Percentiles rank a stretch among this genome's conserved stretches.
These are phyloP conservation scores for Oenanthe oenanthe DNA, from an alignment of 2,113 vertebrate species.

Conservation along the genomic window DNA sequence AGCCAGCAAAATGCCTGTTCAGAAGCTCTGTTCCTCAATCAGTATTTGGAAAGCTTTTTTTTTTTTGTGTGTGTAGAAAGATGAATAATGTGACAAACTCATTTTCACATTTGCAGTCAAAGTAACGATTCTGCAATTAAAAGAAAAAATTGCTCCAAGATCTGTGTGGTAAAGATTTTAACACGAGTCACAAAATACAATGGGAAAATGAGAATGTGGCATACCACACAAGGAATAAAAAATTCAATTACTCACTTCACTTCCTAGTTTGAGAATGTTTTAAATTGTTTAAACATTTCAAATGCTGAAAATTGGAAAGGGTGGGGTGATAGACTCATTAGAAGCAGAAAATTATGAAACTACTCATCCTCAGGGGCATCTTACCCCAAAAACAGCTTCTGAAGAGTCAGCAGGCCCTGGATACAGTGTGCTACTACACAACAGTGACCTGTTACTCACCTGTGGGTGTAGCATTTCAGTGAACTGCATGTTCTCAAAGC, in stretches of 20 bases:
- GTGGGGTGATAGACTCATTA: neutral
- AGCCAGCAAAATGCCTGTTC: neutral
- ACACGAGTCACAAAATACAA: neutral
- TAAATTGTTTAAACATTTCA: neutral
- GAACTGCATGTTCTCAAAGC: neutral
- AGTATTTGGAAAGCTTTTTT: neutral
- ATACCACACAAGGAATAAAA: neutral
- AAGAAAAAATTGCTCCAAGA: neutral
- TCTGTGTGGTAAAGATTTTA: neutral
- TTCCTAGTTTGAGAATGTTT: neutral
- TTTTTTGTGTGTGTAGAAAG: neutral
- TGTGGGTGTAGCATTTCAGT: neutral
- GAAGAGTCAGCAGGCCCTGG: neutral
- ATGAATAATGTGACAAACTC: conserved; percentile 9
- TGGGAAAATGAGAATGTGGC: neutral
- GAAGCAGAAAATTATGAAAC: neutral
- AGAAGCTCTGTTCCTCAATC: neutral
- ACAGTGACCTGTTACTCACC: neutral
- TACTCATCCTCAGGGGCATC: neutral
- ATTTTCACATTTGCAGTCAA: neutral
- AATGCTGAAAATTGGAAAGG: neutral
- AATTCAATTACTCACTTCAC: neutral
- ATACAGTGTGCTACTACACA: no score
- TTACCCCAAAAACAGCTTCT: neutral
- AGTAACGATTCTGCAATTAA: neutral